phyloP scores from a whole-genome alignment of 2,888 invertebrate species.

The Synergus itoensis region DNA sequence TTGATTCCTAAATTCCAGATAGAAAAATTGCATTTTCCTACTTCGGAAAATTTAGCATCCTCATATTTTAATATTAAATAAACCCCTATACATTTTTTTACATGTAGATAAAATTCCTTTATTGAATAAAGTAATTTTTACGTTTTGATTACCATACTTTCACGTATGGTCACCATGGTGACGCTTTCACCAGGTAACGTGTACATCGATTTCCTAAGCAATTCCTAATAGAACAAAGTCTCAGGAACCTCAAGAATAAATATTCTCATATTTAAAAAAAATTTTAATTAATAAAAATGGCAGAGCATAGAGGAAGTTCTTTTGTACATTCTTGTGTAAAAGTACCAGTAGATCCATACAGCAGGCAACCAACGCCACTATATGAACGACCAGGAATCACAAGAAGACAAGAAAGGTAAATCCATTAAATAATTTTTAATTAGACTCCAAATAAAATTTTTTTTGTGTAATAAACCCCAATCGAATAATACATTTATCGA shows the following conservation, averaged over 20 bases:
- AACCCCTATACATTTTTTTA: neutral
- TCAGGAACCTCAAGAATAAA: neutral
- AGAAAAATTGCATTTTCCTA: neutral
- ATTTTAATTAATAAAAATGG: slow-evolving; percentile 70
- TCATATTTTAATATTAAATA: neutral
- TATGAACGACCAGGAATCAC: slow-evolving; percentile 81
- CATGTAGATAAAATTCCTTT: neutral
- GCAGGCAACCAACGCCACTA: slow-evolving; percentile 85
- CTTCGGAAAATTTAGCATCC: neutral
- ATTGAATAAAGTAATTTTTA: neutral
- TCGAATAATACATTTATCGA: too few relatives aligned
- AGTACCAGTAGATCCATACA: slow-evolving; percentile 86
- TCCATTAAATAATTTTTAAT: neutral
- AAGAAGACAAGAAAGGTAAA: slow-evolving; percentile 45
- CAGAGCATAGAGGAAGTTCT: slow-evolving; percentile 81
- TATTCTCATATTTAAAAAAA: neutral
- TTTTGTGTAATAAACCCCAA: neutral
- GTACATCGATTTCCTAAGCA: slow-evolving; percentile 56
- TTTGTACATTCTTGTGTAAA: slow-evolving; percentile 87
- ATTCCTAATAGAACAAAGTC: neutral
- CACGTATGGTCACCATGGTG: slow-evolving; percentile 57
- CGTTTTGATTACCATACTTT: slow-evolving; percentile 16
- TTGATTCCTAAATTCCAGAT: neutral
- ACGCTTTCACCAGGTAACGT: slow-evolving; percentile 52
- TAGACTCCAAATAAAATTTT: neutral